Evolutionary conservation across 2,888 invertebrate genomes (phyloP).

Genomic region (Polylopha cassiicola): DNA sequence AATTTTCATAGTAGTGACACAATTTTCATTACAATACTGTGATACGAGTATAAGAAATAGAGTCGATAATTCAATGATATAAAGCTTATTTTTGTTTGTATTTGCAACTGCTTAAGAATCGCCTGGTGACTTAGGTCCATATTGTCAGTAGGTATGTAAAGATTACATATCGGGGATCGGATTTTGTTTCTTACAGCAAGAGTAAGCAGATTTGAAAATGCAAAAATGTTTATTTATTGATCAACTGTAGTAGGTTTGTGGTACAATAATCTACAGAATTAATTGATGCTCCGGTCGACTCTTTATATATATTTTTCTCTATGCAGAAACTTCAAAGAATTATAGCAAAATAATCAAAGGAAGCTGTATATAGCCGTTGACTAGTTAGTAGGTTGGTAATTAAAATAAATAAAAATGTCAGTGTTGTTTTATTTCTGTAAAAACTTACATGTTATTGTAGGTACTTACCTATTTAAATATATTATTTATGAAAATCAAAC

Average conservation of each 20-base stretch:
- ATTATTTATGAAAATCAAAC: too few relatives aligned
- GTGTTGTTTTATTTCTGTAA: conserved; percentile 24
- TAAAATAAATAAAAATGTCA: conserved; percentile 41
- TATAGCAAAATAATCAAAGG: conserved; percentile 28
- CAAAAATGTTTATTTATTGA: too few relatives aligned
- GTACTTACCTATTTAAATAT: not conserved
- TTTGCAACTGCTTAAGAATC: conserved; percentile 4
- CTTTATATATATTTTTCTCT: conserved; percentile 1
- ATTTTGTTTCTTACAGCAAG: too few relatives aligned
- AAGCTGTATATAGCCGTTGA: conserved; percentile 72
- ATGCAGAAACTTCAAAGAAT: not conserved
- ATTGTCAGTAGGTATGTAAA: too few relatives aligned
- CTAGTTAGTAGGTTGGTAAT: conserved; percentile 69
- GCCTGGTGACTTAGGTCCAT: conserved; percentile 5
- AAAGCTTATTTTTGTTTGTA: conserved; percentile 5
- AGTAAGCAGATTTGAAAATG: too few relatives aligned
- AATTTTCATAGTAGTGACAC: conserved; percentile 9
- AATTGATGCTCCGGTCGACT: too few relatives aligned
- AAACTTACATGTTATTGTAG: too few relatives aligned
- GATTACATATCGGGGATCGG: too few relatives aligned
- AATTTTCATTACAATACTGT: conserved; percentile 16
- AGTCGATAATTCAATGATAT: conserved; percentile 7
- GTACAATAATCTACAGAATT: too few relatives aligned
- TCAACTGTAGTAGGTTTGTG: too few relatives aligned
- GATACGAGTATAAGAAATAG: conserved; percentile 11